phyloP scores from a whole-genome alignment of 1,140 invertebrate species.

The Drosophila sp. region DNA sequence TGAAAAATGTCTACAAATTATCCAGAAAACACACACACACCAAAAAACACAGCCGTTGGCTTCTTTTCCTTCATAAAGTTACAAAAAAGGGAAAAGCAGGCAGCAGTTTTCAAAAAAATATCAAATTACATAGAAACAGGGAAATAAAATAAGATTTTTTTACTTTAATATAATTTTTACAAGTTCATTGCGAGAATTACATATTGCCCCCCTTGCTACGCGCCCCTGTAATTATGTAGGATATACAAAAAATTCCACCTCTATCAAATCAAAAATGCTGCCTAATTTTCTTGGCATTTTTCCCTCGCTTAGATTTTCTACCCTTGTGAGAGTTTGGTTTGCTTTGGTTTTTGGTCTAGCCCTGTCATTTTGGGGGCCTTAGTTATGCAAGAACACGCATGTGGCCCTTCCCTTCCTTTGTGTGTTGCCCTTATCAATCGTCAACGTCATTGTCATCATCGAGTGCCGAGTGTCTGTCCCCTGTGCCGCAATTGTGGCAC shows the following conservation, averaged over 20 bases:
- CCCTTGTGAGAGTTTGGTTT: constrained; percentile 1
- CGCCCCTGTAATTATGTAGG: neutral
- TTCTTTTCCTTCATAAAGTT: neutral
- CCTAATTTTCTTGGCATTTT: constrained; percentile 8
- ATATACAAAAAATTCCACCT: neutral
- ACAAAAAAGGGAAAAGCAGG: neutral
- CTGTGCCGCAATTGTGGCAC: constrained; percentile 36
- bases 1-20: constrained; percentile 75
- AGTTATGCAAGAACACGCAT: constrained; percentile 5
- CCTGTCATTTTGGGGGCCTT: neutral
- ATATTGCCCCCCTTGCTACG: neutral
- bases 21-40: neutral
- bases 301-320: neutral
- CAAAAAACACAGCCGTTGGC: neutral
- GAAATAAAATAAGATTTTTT: neutral
- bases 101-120: neutral
- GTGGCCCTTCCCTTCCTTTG: neutral
- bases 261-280: constrained; percentile 6
- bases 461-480: constrained; percentile 16
- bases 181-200: too few relatives aligned
- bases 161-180: too few relatives aligned
- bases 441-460: constrained; percentile 6
- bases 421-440: constrained; percentile 13
- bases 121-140: neutral
- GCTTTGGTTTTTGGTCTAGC: neutral